A percentile compares a stretch with the other conserved stretches of the same genome.
Evolutionary conservation across 2,797 vertebrate genomes (phyloP).

Genomic region (Harpagifer antarcticus): DNA sequence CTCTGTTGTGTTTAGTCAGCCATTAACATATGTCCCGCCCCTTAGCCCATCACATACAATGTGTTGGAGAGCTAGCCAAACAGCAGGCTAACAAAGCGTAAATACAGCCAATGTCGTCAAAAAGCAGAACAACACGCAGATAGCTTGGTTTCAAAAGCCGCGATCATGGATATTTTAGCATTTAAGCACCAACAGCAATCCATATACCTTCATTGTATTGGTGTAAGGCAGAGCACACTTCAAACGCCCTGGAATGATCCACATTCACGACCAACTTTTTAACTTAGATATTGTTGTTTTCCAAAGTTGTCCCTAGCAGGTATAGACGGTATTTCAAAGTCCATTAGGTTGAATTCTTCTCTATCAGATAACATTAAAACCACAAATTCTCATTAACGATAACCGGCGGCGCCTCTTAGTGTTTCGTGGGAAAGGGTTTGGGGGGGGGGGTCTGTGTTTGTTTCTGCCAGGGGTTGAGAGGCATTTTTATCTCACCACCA

Average conservation of each 20-base stretch:
- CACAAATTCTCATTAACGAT: constrained; percentile 31
- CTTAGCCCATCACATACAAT: no score
- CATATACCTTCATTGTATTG: no score
- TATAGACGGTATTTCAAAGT: constrained; percentile 23
- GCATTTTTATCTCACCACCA: constrained; percentile 65
- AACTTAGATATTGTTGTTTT: constrained; percentile 25
- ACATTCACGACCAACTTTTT: neutral
- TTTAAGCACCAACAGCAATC: neutral
- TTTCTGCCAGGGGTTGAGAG: constrained; percentile 24
- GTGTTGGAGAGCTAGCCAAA: constrained; percentile 8
- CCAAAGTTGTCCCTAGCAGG: neutral
- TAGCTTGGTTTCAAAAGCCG: neutral
- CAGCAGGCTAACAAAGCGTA: neutral
- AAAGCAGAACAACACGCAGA: neutral
- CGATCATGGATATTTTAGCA: no score
- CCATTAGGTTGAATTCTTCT: constrained; percentile 2
- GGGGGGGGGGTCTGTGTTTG: neutral
- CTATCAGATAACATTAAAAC: constrained; percentile 41
- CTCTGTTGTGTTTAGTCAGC: no score
- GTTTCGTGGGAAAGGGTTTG: neutral
- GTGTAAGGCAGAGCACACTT: no score
- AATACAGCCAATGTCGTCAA: neutral
- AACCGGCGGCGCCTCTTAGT: constrained; percentile 29
- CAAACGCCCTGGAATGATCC: no score
- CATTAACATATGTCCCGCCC: no score